phyloP scores from a whole-genome alignment of 2,113 vertebrate genomes.

The Laterallus jamaicensis region DNA sequence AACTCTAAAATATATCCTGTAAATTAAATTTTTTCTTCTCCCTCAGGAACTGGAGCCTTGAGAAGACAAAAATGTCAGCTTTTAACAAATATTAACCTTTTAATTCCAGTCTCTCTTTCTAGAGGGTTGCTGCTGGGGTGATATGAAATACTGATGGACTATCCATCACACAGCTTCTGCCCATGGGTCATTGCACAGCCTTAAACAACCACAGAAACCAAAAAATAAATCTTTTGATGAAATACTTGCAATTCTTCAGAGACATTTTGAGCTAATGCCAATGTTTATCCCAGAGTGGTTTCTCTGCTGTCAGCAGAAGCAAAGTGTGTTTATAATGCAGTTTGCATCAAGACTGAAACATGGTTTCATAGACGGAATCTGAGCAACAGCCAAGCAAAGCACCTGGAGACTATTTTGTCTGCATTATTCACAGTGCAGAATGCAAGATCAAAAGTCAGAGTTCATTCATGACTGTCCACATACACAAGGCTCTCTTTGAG shows the following conservation, averaged over 20 bases:
- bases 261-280: slow-evolving; percentile 62
- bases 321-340: slow-evolving; percentile 64
- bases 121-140: background rate
- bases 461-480: background rate
- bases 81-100: slow-evolving; percentile 68
- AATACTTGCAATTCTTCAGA: slow-evolving; percentile 65
- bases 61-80: slow-evolving; percentile 24
- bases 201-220: slow-evolving; percentile 50
- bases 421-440: slow-evolving; percentile 52
- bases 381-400: slow-evolving; percentile 33
- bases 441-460: slow-evolving; percentile 11
- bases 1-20: background rate
- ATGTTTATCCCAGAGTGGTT: slow-evolving; percentile 69
- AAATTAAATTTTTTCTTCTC: background rate
- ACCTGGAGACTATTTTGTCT: slow-evolving; percentile 61
- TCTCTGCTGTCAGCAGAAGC: slow-evolving; percentile 62
- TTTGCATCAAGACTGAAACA: slow-evolving; percentile 25
- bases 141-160: slow-evolving; percentile 34
- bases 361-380: background rate
- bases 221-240: slow-evolving; percentile 71
- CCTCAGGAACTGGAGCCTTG: background rate
- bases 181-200: slow-evolving; percentile 56
- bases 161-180: slow-evolving; percentile 20
- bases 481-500: slow-evolving; percentile 16
- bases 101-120: slow-evolving; percentile 48